Percentiles rank a stretch among this genome's conserved stretches.
Conservation (phyloP, 2,113 vertebrate species). For the Mobula hypostoma region DNA sequence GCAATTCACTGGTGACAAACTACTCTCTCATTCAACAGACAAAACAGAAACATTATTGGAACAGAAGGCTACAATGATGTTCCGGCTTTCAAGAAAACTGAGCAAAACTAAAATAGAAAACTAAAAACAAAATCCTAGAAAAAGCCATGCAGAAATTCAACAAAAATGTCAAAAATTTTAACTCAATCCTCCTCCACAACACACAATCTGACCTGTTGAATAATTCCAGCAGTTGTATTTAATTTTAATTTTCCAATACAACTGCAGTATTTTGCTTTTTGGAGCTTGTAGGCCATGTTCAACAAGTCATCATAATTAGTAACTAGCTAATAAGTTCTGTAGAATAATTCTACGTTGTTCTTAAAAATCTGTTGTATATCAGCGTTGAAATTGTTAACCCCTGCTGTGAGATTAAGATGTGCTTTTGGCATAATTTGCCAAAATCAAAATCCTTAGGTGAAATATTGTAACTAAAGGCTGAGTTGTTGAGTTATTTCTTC, state of each 20-base stretch:
- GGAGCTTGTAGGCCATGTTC: neutral
- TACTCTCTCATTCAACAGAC: neutral
- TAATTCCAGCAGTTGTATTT: too few relatives aligned
- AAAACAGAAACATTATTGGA: neutral
- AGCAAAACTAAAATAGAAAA: too few relatives aligned
- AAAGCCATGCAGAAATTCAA: too few relatives aligned
- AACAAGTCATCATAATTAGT: neutral
- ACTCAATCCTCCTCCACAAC: too few relatives aligned
- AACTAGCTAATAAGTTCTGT: neutral
- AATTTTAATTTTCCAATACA: too few relatives aligned
- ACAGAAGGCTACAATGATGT: neutral
- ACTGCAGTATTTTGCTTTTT: too few relatives aligned
- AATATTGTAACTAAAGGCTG: slow-evolving; percentile 15
- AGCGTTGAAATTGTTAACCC: neutral
- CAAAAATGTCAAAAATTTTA: too few relatives aligned
- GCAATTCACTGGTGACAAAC: neutral
- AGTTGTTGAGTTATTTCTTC: slow-evolving; percentile 4
- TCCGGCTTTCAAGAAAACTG: neutral
- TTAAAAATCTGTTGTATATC: neutral
- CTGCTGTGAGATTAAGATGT: slow-evolving; percentile 27
- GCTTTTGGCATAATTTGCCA: neutral
- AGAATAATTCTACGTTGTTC: neutral
- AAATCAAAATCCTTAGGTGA: slow-evolving; percentile 13
- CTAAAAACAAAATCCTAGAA: too few relatives aligned
- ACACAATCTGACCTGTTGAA: too few relatives aligned